Percentiles rank a stretch among this genome's conserved stretches.
phyloP scores from a whole-genome alignment of 2,888 invertebrate species.

The Mylabris sibirica region DNA sequence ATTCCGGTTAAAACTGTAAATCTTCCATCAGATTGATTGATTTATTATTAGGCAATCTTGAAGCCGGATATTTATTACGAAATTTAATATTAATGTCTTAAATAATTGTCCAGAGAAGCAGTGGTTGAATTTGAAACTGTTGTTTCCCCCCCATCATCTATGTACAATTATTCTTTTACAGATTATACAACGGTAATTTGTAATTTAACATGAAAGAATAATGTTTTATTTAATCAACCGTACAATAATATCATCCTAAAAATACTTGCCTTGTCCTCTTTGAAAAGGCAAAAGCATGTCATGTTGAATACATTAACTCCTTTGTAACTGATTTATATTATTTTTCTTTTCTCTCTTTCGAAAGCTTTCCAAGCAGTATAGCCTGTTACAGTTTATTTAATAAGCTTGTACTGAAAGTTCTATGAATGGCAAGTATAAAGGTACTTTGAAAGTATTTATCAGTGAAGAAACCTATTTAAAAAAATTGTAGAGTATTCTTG shows the following conservation, averaged over 20 bases:
- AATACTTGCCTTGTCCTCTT: background rate
- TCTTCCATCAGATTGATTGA: background rate
- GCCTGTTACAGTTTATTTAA: slow-evolving; percentile 1
- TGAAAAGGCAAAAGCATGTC: background rate
- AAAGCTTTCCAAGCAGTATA: background rate
- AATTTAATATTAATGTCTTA: background rate
- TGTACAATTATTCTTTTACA: background rate
- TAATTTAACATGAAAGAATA: background rate
- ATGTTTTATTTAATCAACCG: background rate
- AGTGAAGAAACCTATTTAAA: background rate
- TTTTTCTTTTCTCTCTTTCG: background rate
- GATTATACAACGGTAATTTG: too few relatives aligned
- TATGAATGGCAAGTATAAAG: background rate
- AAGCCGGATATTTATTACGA: background rate
- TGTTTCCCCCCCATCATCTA: background rate
- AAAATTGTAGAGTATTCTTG: background rate
- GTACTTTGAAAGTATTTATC: background rate
- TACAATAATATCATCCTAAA: background rate
- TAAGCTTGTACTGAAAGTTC: background rate
- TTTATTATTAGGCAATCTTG: background rate
- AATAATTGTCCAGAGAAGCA: background rate
- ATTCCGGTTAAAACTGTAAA: background rate
- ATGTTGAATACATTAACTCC: slow-evolving; percentile 10
- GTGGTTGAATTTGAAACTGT: background rate
- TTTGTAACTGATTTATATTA: background rate